A percentile compares a stretch with the other conserved stretches of the same genome.
phyloP scores from a whole-genome alignment of 2,113 vertebrate genomes.

The Tychaedon coryphoeus region DNA sequence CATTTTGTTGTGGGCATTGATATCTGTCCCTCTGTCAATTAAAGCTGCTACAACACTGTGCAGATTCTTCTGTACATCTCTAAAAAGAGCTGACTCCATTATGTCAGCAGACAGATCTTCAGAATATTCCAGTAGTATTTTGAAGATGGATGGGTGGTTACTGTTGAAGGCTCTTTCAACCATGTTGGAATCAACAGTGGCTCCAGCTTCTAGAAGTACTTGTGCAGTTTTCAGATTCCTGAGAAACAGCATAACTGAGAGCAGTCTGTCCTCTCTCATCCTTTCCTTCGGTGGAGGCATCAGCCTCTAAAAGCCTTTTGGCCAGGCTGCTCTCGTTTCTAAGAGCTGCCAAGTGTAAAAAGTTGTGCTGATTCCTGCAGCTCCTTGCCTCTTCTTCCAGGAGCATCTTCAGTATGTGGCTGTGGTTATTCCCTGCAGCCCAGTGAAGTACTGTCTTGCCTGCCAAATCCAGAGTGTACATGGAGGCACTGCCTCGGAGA shows the following conservation, averaged over 20 bases:
- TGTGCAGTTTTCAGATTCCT: conserved; percentile 58
- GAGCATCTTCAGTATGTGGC: conserved; percentile 47
- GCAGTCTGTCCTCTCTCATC: conserved; percentile 69
- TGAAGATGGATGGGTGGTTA: conserved; percentile 60
- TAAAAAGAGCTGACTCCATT: conserved; percentile 70
- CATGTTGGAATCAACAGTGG: conserved; percentile 12
- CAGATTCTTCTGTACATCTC: conserved; percentile 77
- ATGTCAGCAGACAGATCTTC: conserved; percentile 52
- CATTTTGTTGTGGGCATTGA: conserved; percentile 60
- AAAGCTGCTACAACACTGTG: conserved; percentile 57
- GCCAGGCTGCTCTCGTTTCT: conserved; percentile 68
- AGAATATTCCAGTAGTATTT: conserved; percentile 62
- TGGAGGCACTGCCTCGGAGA: conserved; percentile 47
- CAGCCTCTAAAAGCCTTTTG: conserved; percentile 67
- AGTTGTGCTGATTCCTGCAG: conserved; percentile 55
- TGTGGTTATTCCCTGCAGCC: conserved; percentile 63
- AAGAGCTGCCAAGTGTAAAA: conserved; percentile 72
- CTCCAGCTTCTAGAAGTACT: conserved; percentile 34
- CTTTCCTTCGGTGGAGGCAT: conserved; percentile 43
- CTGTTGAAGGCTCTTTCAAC: conserved; percentile 68
- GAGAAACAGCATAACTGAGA: conserved; percentile 70
- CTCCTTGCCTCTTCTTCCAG: conserved; percentile 68
- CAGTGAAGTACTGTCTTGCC: conserved; percentile 68
- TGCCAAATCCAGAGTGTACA: conserved; percentile 60
- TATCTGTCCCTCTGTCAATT: conserved; percentile 69